A percentile compares a stretch with the other conserved stretches of the same genome.
Evolutionary conservation across 2,113 vertebrate genomes (phyloP).

Genomic region (Apeltes quadracus): DNA sequence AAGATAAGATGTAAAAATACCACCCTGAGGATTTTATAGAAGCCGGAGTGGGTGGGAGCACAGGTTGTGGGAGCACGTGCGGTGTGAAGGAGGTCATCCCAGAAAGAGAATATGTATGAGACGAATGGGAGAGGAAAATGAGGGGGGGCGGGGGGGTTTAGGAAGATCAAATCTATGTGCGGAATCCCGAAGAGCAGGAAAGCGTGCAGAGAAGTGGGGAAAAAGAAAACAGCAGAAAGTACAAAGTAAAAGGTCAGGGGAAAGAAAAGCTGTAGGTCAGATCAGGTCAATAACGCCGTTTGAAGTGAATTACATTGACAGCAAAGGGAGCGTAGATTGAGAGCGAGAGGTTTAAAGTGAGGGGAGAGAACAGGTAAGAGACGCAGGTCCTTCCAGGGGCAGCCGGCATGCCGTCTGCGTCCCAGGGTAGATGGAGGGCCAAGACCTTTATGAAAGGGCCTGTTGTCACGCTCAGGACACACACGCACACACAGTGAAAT

Average conservation of each 20-base stretch:
- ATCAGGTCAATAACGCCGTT: conserved; percentile 25
- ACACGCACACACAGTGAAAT: conserved; percentile 38
- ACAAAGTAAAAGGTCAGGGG: conserved; percentile 19
- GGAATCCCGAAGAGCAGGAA: not conserved
- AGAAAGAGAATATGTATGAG: conserved; percentile 37
- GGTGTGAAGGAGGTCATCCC: conserved; percentile 29
- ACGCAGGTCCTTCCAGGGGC: conserved; percentile 58
- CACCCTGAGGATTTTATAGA: conserved; percentile 24
- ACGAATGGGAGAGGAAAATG: not conserved
- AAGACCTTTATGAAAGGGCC: conserved; percentile 76
- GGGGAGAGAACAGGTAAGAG: conserved; percentile 4
- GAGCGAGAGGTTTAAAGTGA: conserved; percentile 6
- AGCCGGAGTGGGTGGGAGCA: conserved; percentile 29
- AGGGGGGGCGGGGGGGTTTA: conserved; percentile 13
- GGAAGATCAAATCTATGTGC: conserved; percentile 25
- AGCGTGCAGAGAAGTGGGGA: not conserved
- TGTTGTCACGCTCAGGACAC: conserved; percentile 64
- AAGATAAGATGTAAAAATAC: conserved; percentile 68
- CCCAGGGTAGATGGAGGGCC: conserved; percentile 69
- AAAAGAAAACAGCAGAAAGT: conserved; percentile 2
- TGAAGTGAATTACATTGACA: conserved; percentile 53
- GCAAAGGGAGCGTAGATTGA: conserved; percentile 33
- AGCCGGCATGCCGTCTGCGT: conserved; percentile 53
- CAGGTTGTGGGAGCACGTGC: conserved; percentile 1
- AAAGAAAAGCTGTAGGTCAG: conserved; percentile 17